These are phyloP conservation scores for Phaetusa simplex DNA, from an alignment of 2,113 vertebrate species.

Conservation along the genomic window DNA sequence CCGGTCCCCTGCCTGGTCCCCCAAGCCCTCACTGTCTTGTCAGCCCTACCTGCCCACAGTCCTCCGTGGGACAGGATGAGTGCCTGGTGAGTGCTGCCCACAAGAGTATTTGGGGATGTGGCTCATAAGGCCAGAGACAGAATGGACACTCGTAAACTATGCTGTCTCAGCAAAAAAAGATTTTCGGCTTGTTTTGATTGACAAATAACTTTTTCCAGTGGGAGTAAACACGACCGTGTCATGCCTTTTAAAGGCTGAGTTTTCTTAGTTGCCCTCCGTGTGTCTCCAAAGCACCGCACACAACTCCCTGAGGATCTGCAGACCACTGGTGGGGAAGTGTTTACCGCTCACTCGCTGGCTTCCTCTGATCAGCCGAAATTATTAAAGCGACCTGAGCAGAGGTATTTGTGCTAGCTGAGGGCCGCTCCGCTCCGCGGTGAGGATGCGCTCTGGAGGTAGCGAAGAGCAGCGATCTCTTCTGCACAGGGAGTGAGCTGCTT, in stretches of 20 bases:
- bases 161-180: not conserved
- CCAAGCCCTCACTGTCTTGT: not conserved
- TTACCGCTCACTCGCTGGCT: not conserved
- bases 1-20: not conserved
- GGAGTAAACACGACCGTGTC: not conserved
- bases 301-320: not conserved
- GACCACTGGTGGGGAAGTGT: not conserved
- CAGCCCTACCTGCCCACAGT: not conserved
- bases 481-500: not conserved
- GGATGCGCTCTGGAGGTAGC: not conserved
- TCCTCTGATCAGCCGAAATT: not conserved
- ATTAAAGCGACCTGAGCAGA: not conserved
- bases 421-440: fast-evolving
- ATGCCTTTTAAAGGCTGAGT: not conserved
- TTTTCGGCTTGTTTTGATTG: not conserved
- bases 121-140: not conserved
- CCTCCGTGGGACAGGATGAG: not conserved
- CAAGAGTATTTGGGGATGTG: not conserved
- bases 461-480: not conserved
- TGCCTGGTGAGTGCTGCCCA: not conserved
- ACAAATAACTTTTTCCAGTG: not conserved
- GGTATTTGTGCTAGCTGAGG: not conserved
- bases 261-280: not conserved
- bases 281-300: not conserved
- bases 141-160: not conserved